Evolutionary conservation across 2,113 vertebrate genomes (phyloP), one percentile per base, ranked within the genome.

Genomic region (Colossoma macropomum): DNA sequence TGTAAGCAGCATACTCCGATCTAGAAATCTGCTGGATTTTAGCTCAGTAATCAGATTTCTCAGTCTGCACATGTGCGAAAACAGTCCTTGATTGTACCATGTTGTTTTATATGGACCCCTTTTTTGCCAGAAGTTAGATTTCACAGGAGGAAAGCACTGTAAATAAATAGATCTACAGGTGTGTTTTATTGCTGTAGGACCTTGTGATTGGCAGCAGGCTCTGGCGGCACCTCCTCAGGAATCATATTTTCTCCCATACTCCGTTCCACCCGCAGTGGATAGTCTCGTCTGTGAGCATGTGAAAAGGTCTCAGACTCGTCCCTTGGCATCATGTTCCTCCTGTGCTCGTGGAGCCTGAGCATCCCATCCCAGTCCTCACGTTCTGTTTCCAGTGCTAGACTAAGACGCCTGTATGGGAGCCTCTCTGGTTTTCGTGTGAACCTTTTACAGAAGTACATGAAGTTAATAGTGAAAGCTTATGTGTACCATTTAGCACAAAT

Each of bases 361-460:
- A 75, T 50, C 25, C 28, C 12, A 8, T 32, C 25, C 73, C 56
- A 73, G 6, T 86, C 84, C 1, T 88, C 59, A 23, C 45, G 28
- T 23, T 88, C 68, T 3, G 30, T 30, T n/a, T 9, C 66, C 28
- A 48, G 75, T 28, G 89, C 86, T 32, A 0, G 5, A 38, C 59
- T 78, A 28, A 73, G 65, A n/a, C 87, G 84, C n/a, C 62, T 87
- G 68, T 62, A 74, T 9, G n/a, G 38, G 28, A 60, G 8, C 27
- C 56, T 66, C 4, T 77, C 78, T 27, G 77, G 66, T 16, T 50
- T 77, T 56, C 71, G 72, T 0, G 19, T 32, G 45, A 41, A 23
- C 50, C 85, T 86, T 34, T 60, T 16, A 45, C 7, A 68, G 45
- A 82, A 78, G n/a, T 19, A 73, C 15, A 79, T 11, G 1, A 9